A percentile compares a stretch with the other conserved stretches of the same genome.
Evolutionary conservation across 1,140 invertebrate species (phyloP).

Genomic region (Cotesia typhae): DNA sequence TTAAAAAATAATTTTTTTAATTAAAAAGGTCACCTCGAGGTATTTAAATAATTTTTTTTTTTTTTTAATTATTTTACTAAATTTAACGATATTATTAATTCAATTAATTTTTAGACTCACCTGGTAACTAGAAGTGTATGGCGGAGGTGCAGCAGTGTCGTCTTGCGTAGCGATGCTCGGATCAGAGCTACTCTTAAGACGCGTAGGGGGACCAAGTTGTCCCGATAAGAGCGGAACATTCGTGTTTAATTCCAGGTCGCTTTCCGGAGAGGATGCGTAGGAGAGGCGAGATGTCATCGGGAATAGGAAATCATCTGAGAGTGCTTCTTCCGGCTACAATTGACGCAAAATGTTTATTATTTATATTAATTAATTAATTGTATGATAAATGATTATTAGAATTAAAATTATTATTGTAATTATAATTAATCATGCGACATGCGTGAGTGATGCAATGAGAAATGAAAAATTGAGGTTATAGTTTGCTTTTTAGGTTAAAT

Average conservation of each 20-base stretch:
- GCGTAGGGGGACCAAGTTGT: conserved; percentile 70
- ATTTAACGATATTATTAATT: no score
- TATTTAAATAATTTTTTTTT: no score
- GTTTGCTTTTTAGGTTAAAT: conserved; percentile 58
- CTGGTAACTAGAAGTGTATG: conserved; percentile 69
- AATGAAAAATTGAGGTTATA: background rate
- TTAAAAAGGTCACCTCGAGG: no score
- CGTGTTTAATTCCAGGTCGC: conserved; percentile 87
- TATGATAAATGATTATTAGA: background rate
- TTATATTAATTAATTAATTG: no score
- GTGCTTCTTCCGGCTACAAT: conserved; percentile 80
- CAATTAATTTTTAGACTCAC: conserved; percentile 37
- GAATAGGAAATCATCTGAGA: conserved; percentile 96
- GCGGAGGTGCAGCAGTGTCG: conserved; percentile 65
- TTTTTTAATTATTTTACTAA: no score
- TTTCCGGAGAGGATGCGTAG: conserved; percentile 95
- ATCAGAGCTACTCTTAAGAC: conserved; percentile 88
- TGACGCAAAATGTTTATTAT: conserved; percentile 52
- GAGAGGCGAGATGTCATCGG: conserved; percentile 95
- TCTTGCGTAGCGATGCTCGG: conserved; percentile 82
- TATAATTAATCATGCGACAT: conserved; percentile 1
- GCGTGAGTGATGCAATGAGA: background rate
- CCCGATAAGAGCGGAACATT: conserved; percentile 70
- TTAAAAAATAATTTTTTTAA: no score
- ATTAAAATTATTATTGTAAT: background rate